Evolutionary conservation across 2,888 invertebrate genomes (phyloP), one percentile per base, ranked within the genome.

Genomic region (Atherix ibis): DNA sequence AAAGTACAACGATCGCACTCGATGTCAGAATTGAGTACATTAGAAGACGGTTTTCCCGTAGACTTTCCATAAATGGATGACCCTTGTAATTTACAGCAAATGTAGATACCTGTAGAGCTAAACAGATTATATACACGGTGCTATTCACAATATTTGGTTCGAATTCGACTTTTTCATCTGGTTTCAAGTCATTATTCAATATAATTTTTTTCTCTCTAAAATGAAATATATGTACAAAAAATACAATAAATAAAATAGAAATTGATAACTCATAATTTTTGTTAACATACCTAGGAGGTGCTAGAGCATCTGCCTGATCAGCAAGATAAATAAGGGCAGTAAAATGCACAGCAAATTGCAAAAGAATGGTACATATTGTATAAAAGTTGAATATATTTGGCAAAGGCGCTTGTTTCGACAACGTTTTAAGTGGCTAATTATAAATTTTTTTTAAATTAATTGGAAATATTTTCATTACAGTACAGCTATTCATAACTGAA

Each of bases 61-160:
- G 65, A 51, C 91, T 87, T 61, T 97, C 95, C 98, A 99, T 99
- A 55, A 89, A 99, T 3, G 98, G 98, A 58, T 89, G 82, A 5
- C 98, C 98, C 94, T 95, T 79, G 56, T 99, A 98, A 64, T 99
- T 99, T 38, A 99, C 91, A 37, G 94, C 95, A 63, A 99, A 98
- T 9, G 98, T 98, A 2, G 92, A 88, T 44, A 98, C 80, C 67
- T 99, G 98, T 40, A 99, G 66, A 12, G 94, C 81, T 77, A 97
- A 82, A 2, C 95, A 94, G 50, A 98, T 92, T 38, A 99, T 85
- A 56, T 98, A 99, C 10, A 99, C 95, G 0, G 95, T 94, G 51
- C 94, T 92, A 62, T 98, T 99, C 25, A 98, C 71, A 39, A 99
- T 70, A 55, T 85, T 92, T 5, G 97, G 91, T 48, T 83, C 76